A percentile compares a stretch with the other conserved stretches of the same genome.
Evolutionary conservation across 2,888 invertebrate species (phyloP).

Genomic region (Harpagoxenus sublaevis): DNA sequence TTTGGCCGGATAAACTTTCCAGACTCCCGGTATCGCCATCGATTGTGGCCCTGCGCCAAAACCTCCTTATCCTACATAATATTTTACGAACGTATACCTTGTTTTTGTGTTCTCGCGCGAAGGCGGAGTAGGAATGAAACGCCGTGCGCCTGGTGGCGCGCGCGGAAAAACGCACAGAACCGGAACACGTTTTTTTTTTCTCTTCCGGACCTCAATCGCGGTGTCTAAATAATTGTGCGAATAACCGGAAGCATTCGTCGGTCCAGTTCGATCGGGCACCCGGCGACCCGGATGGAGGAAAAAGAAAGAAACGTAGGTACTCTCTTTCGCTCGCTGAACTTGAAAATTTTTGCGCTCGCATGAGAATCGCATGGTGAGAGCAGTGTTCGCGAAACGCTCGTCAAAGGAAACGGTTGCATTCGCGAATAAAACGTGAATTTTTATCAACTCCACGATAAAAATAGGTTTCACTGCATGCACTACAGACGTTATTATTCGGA

Average conservation of each 20-base stretch:
- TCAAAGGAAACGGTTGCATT: conserved; percentile 28
- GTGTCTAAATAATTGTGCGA: conserved; percentile 52
- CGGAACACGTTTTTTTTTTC: conserved; percentile 35
- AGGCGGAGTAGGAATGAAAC: background rate
- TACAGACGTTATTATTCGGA: conserved; percentile 27
- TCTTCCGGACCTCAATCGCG: conserved; percentile 13
- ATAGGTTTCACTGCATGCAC: conserved; percentile 10
- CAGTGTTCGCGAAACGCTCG: conserved; percentile 14
- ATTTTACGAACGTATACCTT: conserved; percentile 79
- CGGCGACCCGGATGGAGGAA: background rate
- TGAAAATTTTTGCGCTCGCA: conserved; percentile 26
- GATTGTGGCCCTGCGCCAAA: conserved; percentile 82
- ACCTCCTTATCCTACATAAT: conserved; percentile 81
- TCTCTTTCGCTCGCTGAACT: conserved; percentile 38
- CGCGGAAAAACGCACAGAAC: conserved; percentile 26
- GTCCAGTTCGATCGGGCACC: conserved; percentile 18
- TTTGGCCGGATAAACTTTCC: conserved; percentile 81
- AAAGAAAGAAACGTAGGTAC: background rate
- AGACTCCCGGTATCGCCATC: conserved; percentile 80
- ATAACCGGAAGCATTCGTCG: conserved; percentile 36
- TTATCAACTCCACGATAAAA: conserved; percentile 28
- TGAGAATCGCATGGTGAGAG: background rate
- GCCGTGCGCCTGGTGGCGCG: conserved; percentile 11
- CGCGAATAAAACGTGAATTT: conserved; percentile 34
- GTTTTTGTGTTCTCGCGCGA: conserved; percentile 64